Evolutionary conservation across 2,888 invertebrate genomes (phyloP).

Genomic region (Drosophila ochracea): DNA sequence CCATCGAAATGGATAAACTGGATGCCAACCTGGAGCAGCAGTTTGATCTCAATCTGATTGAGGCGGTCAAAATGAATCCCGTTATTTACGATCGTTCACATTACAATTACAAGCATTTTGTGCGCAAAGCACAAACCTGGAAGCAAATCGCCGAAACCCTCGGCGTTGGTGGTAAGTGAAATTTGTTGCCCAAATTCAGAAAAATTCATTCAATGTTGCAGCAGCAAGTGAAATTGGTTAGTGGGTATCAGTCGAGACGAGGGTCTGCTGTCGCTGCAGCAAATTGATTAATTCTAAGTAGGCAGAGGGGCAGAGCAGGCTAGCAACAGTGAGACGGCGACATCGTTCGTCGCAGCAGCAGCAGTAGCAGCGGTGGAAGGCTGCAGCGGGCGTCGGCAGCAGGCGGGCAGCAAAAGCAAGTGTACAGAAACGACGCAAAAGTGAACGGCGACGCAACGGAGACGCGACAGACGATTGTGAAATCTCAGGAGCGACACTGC

Average conservation of each 20-base stretch:
- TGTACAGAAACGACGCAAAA: conserved; percentile 80
- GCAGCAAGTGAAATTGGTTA: conserved; percentile 62
- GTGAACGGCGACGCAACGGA: conserved; percentile 77
- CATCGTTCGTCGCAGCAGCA: conserved; percentile 44
- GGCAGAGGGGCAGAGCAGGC: conserved; percentile 36
- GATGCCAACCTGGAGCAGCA: conserved; percentile 83
- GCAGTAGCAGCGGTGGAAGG: conserved; percentile 15
- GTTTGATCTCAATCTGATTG: conserved; percentile 83
- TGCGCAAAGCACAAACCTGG: conserved; percentile 83
- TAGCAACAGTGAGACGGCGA: conserved; percentile 61
- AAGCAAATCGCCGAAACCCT: conserved; percentile 83
- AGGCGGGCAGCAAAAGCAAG: conserved; percentile 67
- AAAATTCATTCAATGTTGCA: conserved; percentile 4
- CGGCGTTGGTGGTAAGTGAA: conserved; percentile 82
- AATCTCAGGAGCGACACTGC: conserved; percentile 65
- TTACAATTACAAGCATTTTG: conserved; percentile 83
- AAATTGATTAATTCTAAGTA: conserved; percentile 65
- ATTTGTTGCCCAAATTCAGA: conserved; percentile 25
- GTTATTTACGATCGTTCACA: conserved; percentile 83
- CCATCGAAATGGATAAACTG: conserved; percentile 81
- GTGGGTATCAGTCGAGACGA: conserved; percentile 29
- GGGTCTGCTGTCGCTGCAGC: conserved; percentile 47
- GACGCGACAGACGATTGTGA: conserved; percentile 72
- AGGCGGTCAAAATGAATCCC: conserved; percentile 83
- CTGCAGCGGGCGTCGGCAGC: conserved; percentile 65